phyloP scores from a whole-genome alignment of 2,113 vertebrate genomes.

The Petrocephalus zakoni region DNA sequence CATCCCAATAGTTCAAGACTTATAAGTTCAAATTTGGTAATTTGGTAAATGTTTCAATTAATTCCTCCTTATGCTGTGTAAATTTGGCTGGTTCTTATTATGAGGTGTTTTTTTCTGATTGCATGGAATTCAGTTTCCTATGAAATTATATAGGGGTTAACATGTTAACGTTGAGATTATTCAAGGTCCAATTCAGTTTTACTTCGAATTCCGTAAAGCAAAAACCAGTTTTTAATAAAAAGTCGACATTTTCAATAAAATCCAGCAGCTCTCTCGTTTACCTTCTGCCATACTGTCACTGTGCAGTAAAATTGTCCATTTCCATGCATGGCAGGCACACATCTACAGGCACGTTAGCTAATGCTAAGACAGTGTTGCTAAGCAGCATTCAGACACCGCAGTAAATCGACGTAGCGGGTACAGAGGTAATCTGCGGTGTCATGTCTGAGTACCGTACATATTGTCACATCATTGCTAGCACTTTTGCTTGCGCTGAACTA shows the following conservation, averaged over 20 bases:
- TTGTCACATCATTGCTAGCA: not conserved
- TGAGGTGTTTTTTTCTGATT: not conserved
- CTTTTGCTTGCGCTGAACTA: not conserved
- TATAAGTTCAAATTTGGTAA: not conserved
- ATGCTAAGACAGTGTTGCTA: constrained; percentile 9
- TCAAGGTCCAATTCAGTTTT: constrained; percentile 2
- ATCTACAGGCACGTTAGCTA: constrained; percentile 24
- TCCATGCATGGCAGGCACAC: constrained; percentile 45
- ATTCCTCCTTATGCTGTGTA: not conserved
- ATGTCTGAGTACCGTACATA: not conserved
- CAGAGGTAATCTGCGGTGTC: not conserved
- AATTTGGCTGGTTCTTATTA: not conserved
- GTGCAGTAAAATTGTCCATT: constrained; percentile 33
- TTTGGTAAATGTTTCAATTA: not conserved
- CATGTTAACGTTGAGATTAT: not conserved
- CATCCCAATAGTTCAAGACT: not conserved
- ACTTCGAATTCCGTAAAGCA: not conserved
- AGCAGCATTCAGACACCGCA: constrained; percentile 19
- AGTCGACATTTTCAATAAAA: not conserved
- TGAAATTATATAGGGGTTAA: not conserved
- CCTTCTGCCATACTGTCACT: constrained; percentile 23
- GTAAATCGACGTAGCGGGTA: not conserved
- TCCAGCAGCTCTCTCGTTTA: not conserved
- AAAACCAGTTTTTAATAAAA: not conserved
- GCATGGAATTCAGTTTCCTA: not conserved